Evolutionary conservation across 2,888 invertebrate species (phyloP).

Genomic region (Phengaris alcon): DNA sequence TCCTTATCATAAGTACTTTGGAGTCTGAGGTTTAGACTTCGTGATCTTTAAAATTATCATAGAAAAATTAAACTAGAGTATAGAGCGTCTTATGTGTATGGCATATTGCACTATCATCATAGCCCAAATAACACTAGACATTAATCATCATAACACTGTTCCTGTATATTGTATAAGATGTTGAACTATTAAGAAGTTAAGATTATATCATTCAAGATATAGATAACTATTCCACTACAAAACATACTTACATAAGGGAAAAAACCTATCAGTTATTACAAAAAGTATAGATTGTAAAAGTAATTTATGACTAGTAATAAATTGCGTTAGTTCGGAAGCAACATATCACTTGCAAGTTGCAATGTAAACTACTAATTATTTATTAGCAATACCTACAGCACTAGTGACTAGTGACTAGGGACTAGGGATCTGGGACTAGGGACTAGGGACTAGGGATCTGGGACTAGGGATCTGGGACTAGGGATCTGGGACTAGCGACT

Average conservation of each 20-base stretch:
- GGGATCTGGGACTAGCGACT: background rate
- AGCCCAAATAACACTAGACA: background rate
- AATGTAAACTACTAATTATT: conserved; percentile 1
- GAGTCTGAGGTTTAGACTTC: too few species aligned
- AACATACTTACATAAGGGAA: background rate
- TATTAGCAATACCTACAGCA: background rate
- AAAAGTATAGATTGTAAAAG: background rate
- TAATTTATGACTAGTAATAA: conserved; percentile 21
- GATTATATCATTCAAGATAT: conserved; percentile 16
- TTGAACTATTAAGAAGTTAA: conserved; percentile 19
- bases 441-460: too few species aligned
- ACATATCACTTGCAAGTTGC: conserved; percentile 18
- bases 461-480: too few species aligned
- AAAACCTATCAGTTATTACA: background rate
- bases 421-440: too few species aligned
- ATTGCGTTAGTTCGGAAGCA: conserved; percentile 17
- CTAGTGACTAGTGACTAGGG: background rate
- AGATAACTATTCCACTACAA: background rate
- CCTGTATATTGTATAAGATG: conserved; percentile 9
- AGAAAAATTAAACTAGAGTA: too few species aligned
- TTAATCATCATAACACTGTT: background rate
- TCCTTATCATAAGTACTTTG: too few species aligned
- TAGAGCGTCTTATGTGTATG: background rate
- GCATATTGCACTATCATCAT: background rate
- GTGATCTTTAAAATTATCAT: too few species aligned